Evolutionary conservation across 2,113 vertebrate genomes (phyloP).

Genomic region (Spea bombifrons): DNA sequence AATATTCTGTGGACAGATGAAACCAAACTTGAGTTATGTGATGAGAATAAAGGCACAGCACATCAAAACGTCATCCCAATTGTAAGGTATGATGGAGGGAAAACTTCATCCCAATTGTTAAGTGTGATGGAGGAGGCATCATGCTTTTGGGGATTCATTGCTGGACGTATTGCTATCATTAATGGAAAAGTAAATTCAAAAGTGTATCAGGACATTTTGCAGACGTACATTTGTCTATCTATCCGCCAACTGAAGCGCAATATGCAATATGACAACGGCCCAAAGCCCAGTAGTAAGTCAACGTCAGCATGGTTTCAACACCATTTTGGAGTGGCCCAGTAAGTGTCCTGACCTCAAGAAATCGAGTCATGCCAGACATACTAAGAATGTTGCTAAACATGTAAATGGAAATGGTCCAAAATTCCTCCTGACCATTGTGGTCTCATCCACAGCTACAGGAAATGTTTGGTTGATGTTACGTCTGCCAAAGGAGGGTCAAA

Average conservation of each 20-base stretch:
- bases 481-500: background rate
- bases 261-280: constrained; percentile 7
- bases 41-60: constrained; percentile 9
- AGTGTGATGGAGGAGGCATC: background rate
- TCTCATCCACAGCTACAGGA: constrained; percentile 9
- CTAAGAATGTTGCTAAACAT: constrained; percentile 14
- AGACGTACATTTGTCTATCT: background rate
- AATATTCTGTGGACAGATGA: constrained; percentile 13
- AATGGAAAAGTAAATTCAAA: constrained; percentile 6
- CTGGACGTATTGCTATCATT: constrained; percentile 7
- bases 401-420: constrained; percentile 9
- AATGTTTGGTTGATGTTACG: background rate
- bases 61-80: constrained; percentile 9
- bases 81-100: background rate
- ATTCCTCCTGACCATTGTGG: background rate
- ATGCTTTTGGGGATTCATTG: constrained; percentile 10
- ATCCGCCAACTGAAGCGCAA: background rate
- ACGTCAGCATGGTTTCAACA: background rate
- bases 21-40: constrained; percentile 17
- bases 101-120: too few relatives aligned
- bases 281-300: constrained; percentile 14
- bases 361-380: background rate
- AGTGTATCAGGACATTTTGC: constrained; percentile 10
- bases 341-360: constrained; percentile 7
- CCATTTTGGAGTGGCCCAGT: constrained; percentile 7